Percentiles rank a stretch among this genome's conserved stretches.
phyloP scores from a whole-genome alignment of 2,888 invertebrate genomes.

The Caenorhabditis virilis region DNA sequence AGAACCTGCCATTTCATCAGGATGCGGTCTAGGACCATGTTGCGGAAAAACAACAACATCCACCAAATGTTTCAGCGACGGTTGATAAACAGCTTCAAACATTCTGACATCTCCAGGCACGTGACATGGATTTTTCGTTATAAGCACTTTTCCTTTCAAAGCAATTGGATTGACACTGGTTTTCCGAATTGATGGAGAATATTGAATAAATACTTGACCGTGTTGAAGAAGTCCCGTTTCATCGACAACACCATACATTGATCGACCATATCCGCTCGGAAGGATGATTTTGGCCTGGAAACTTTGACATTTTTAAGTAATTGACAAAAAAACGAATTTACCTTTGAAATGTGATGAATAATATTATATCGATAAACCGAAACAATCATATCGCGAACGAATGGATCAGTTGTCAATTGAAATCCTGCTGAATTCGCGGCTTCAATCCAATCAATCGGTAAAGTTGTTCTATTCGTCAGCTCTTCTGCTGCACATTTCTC shows the following conservation, averaged over 20 bases:
- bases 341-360: constrained; percentile 54
- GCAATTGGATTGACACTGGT: constrained; percentile 29
- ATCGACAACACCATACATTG: constrained; percentile 69
- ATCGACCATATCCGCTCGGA: constrained; percentile 62
- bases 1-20: constrained; percentile 70
- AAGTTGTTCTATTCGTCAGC: constrained; percentile 42
- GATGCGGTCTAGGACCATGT: constrained; percentile 69
- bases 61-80: constrained; percentile 54
- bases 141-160: constrained; percentile 58
- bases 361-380: constrained; percentile 58
- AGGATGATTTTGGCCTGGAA: constrained; percentile 48
- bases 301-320: too few relatives aligned
- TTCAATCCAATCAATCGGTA: constrained; percentile 48
- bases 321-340: too few relatives aligned
- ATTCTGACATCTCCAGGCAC: constrained; percentile 70
- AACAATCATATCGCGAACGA: constrained; percentile 57
- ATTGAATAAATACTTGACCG: constrained; percentile 67
- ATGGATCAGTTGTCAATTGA: constrained; percentile 57
- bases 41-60: constrained; percentile 71
- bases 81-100: constrained; percentile 60
- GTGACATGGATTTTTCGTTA: constrained; percentile 71
- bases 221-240: constrained; percentile 66
- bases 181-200: constrained; percentile 48
- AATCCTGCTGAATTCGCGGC: constrained; percentile 31
- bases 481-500: constrained; percentile 46